Conservation (phyloP, 1,140 invertebrate species). For the Coboldia fuscipes region DNA sequence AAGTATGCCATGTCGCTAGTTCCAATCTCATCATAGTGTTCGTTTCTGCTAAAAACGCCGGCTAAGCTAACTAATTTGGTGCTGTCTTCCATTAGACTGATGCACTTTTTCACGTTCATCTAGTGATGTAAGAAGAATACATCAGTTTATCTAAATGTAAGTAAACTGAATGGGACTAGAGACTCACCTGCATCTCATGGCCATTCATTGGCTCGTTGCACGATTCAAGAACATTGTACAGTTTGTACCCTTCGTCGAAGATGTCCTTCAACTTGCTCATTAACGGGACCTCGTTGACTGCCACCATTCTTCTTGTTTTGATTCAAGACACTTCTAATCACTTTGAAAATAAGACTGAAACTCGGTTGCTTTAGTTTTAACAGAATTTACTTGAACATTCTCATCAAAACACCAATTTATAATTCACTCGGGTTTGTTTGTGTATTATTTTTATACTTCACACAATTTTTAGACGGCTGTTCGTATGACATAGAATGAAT, state of each 20-base stretch:
- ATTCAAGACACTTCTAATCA: too few relatives aligned
- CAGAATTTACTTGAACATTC: too few relatives aligned
- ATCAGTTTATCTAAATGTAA: constrained; percentile 6
- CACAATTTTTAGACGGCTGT: too few relatives aligned
- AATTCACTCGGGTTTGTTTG: too few relatives aligned
- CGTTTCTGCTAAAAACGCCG: constrained; percentile 72
- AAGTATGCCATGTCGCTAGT: constrained; percentile 71
- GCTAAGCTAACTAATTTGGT: constrained; percentile 56
- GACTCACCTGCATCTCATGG: constrained; percentile 30
- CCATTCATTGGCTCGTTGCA: constrained; percentile 34
- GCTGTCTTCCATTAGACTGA: constrained; percentile 50
- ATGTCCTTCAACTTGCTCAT: constrained; percentile 22
- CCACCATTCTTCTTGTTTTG: too few relatives aligned
- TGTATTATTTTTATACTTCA: too few relatives aligned
- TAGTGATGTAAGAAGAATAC: constrained; percentile 17
- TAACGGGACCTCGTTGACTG: too few relatives aligned
- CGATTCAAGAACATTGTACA: constrained; percentile 30
- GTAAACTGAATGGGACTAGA: constrained; percentile 1
- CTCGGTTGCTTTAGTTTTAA: too few relatives aligned
- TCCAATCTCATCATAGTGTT: constrained; percentile 65
- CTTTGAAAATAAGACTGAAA: too few relatives aligned
- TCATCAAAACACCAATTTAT: too few relatives aligned
- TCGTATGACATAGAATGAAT: too few relatives aligned
- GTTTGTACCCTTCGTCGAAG: constrained; percentile 34
- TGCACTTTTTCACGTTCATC: constrained; percentile 41